Evolutionary conservation across 2,888 invertebrate genomes (phyloP).

Genomic region (Drepana falcataria): DNA sequence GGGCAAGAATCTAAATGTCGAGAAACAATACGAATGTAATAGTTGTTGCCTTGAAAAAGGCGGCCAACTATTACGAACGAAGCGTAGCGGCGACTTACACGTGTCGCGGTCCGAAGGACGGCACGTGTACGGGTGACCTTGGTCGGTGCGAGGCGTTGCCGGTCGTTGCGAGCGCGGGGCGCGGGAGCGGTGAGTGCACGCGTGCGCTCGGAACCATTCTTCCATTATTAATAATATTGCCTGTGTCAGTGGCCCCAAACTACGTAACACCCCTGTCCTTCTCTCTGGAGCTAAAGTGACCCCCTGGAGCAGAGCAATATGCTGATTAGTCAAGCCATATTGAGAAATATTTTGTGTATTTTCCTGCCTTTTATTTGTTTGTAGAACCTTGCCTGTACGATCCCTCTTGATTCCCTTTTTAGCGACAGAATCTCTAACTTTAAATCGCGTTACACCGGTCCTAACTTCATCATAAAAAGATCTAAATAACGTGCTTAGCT

Average conservation of each 20-base stretch:
- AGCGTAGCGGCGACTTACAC: too few species aligned
- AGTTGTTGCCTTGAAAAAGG: too few species aligned
- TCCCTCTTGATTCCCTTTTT: slow-evolving; percentile 6
- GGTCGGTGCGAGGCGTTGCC: too few species aligned
- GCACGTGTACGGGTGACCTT: too few species aligned
- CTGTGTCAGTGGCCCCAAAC: slow-evolving; percentile 16
- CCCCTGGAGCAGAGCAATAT: slow-evolving; percentile 12
- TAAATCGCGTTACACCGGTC: slow-evolving; percentile 18
- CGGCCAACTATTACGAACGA: too few species aligned
- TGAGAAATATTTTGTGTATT: slow-evolving; percentile 14
- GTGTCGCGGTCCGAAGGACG: too few species aligned
- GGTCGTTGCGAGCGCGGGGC: too few species aligned
- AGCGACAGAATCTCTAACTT: slow-evolving; percentile 7
- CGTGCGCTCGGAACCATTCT: too few species aligned
- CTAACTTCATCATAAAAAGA: slow-evolving; percentile 19
- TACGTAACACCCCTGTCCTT: slow-evolving; percentile 14
- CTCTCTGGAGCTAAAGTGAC: slow-evolving; percentile 15
- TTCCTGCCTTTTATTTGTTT: neutral
- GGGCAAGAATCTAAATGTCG: too few species aligned
- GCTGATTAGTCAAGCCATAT: slow-evolving; percentile 11
- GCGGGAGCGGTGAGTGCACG: too few species aligned
- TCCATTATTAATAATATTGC: slow-evolving; percentile 17
- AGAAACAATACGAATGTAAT: too few species aligned
- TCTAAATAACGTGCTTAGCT: slow-evolving; percentile 12
- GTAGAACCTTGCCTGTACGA: neutral